phyloP scores from a whole-genome alignment of 2,113 vertebrate genomes.

The Pelusios castaneus region DNA sequence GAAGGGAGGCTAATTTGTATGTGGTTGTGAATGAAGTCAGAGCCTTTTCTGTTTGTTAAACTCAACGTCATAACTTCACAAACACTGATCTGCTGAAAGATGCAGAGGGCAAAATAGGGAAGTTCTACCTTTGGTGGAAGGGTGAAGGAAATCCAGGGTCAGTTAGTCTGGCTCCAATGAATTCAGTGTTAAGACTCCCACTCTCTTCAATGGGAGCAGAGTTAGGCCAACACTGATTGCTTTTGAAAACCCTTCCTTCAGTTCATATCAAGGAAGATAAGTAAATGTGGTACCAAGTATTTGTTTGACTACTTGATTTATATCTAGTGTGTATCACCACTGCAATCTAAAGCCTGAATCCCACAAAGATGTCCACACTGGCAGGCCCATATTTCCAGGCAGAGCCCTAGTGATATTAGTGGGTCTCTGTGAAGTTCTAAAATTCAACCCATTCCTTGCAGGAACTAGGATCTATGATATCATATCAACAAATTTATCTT shows the following conservation, averaged over 20 bases:
- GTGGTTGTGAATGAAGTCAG: rapidly evolving
- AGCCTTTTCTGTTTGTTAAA: constrained; percentile 10
- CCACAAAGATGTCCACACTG: neutral
- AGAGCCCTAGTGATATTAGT: neutral
- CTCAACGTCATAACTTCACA: neutral
- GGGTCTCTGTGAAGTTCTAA: too few species aligned
- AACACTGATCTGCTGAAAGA: neutral
- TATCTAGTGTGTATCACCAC: neutral
- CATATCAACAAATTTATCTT: too few species aligned
- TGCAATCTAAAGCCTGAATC: neutral
- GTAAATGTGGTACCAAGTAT: neutral
- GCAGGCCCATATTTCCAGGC: neutral
- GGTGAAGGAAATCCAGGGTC: neutral
- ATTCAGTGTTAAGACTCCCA: neutral
- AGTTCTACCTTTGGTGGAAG: neutral
- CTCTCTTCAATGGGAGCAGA: neutral
- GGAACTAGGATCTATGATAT: too few species aligned
- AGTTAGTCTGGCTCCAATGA: neutral
- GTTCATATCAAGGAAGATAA: neutral
- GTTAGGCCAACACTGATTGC: neutral
- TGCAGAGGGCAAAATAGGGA: neutral
- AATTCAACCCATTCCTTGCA: too few species aligned
- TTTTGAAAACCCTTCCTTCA: neutral
- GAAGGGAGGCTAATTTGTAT: neutral
- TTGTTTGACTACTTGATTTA: neutral